Base-by-base conservation (phyloP, 2,888 invertebrate genomes). In the Orthosia cruda region DNA sequence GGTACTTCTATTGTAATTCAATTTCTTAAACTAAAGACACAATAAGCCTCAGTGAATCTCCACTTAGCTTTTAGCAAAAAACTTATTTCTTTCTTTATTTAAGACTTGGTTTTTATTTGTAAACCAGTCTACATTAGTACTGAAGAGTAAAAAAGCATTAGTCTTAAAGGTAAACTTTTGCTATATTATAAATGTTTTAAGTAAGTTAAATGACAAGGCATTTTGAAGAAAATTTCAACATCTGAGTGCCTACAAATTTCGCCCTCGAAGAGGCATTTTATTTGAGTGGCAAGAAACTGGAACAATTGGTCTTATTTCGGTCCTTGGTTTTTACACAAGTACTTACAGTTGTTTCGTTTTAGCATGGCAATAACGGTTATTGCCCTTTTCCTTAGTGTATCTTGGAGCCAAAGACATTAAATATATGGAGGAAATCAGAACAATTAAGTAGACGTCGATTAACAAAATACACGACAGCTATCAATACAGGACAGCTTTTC, bases 231-330 rank as follows among this genome's bases (percentile, higher is more conserved):
- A 69, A 74, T 62, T 75, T 67, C 20, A 77, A 49, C 58, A 71
- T 18, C 20, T 63, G 47, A 71, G 71, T 73, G 47, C 69, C 59
- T 63, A 63, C 45, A 67, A 85, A 85, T 74, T 71, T 70, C n/a
- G 20, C 16, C 12, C 55, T 77, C n/a, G 12, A 70, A 62, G 13
- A 55, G 18, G 55, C 20, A 65, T 71, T 83, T 73, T 66, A 59
- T 68, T 82, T 54, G 32, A 83, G 59, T 63, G 62, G 57, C 59
- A 67, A 55, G 62, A 74, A 74, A 71, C 5, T 61, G 15, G 45
- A 65, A 75, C 71, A 81, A 81, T 71, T 62, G 26, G 7, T 26
- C 45, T 71, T 57, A n/a, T 74, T 71, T 65, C 18, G 50, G 63
- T 32, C 15, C 52, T 67, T 59, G 67, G 20, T 71, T 80, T 57